These are phyloP conservation scores for Ondatra zibethicus DNA, from an alignment of 2,113 vertebrate genomes.

Conservation along the genomic window DNA sequence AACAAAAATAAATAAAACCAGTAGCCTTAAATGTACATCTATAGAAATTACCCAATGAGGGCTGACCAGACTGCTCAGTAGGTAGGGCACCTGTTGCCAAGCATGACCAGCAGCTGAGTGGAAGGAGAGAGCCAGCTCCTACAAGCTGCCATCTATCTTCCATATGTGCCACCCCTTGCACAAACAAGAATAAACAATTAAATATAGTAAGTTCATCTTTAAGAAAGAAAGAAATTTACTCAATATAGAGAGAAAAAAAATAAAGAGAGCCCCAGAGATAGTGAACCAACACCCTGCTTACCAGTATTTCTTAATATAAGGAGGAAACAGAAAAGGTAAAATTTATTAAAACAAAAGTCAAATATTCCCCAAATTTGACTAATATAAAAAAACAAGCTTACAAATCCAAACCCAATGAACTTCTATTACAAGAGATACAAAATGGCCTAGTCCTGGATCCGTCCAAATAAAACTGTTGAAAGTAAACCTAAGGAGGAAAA, in stretches of 20 bases:
- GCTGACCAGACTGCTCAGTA: neutral
- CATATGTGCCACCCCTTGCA: neutral
- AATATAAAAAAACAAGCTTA: conserved; percentile 36
- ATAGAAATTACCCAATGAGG: conserved; percentile 27
- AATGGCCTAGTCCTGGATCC: neutral
- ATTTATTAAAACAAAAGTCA: conserved; percentile 23
- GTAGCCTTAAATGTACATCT: conserved; percentile 9
- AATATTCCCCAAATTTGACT: conserved; percentile 25
- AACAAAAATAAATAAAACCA: neutral
- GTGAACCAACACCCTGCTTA: neutral
- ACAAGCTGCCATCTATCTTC: neutral
- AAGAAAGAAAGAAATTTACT: neutral
- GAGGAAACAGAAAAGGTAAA: neutral
- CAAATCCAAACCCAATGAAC: conserved; percentile 17
- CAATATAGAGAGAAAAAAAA: neutral
- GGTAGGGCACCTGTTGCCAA: neutral
- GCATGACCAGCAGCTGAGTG: neutral
- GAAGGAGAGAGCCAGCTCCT: neutral
- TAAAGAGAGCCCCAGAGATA: neutral
- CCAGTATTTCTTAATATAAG: conserved; percentile 28
- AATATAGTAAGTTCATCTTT: neutral
- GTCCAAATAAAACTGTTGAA: neutral
- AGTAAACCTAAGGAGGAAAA: conserved; percentile 47
- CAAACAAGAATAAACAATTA: neutral
- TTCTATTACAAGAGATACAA: conserved; percentile 18